phyloP scores from a whole-genome alignment of 1,140 invertebrate species.

The Drosophila miranda region DNA sequence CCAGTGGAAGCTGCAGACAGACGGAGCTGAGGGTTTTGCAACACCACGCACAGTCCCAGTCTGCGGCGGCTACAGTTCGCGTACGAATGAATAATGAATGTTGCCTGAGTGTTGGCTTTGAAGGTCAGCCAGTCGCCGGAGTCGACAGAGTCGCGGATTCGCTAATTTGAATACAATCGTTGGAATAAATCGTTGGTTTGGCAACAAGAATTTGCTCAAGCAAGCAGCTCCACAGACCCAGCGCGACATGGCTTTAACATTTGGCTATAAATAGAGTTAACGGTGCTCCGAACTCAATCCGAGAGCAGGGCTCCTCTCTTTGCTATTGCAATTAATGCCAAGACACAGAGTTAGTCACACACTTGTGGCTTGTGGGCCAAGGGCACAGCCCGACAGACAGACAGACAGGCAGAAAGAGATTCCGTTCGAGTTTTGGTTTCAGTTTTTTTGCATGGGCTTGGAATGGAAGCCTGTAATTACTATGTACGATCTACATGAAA shows the following conservation, averaged over 20 bases:
- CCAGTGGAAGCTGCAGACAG: too few species aligned
- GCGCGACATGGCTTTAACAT: conserved; percentile 15
- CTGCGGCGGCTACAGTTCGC: too few species aligned
- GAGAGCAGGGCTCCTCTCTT: conserved; percentile 27
- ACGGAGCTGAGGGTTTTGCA: too few species aligned
- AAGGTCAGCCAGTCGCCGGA: conserved; percentile 65
- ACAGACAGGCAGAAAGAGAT: conserved; percentile 18
- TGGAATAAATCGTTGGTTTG: neutral
- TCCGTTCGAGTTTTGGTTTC: conserved; percentile 23
- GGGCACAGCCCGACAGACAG: conserved; percentile 43
- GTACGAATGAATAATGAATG: conserved; percentile 23
- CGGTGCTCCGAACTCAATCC: conserved; percentile 18
- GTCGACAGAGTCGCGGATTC: conserved; percentile 9
- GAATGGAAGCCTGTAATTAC: conserved; percentile 46
- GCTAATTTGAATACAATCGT: conserved; percentile 74
- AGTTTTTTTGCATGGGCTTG: conserved; percentile 32
- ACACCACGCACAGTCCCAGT: too few species aligned
- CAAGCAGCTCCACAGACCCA: conserved; percentile 5
- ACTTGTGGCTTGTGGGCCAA: conserved; percentile 65
- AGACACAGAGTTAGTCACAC: conserved; percentile 63
- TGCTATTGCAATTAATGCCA: conserved; percentile 49
- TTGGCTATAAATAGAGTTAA: conserved; percentile 53
- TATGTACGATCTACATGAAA: conserved; percentile 27
- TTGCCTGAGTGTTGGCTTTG: conserved; percentile 45
- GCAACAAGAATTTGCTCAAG: conserved; percentile 61